Evolutionary conservation across 2,888 invertebrate species (phyloP).

Genomic region (Melinopterus prodromus): DNA sequence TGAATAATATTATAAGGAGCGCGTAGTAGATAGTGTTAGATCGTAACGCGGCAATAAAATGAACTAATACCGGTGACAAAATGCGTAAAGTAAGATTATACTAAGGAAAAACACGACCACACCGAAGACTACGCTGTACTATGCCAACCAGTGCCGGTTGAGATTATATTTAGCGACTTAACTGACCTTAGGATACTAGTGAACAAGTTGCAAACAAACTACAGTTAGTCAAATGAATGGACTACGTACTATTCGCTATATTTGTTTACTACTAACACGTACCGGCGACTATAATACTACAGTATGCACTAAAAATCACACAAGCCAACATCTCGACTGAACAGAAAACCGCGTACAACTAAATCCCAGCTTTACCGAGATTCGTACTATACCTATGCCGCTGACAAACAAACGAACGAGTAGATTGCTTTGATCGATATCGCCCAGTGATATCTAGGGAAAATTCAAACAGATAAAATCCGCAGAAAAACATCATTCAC

Average conservation of each 20-base stretch:
- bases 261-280: not conserved
- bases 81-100: not conserved
- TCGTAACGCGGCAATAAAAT: not conserved
- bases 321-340: not conserved
- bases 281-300: not conserved
- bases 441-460: not conserved
- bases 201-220: constrained; percentile 4
- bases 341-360: not conserved
- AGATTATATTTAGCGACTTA: not conserved
- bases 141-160: not conserved
- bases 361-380: no score
- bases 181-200: not conserved
- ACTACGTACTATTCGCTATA: not conserved
- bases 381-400: no score
- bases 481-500: not conserved
- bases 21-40: not conserved
- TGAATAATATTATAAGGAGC: not conserved
- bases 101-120: not conserved
- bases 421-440: not conserved
- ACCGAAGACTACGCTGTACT: not conserved
- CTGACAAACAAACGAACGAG: no score
- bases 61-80: not conserved
- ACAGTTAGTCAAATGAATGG: not conserved
- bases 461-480: not conserved
- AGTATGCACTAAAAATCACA: not conserved